Conservation (phyloP, 2,113 vertebrate species). For the Rutilus rutilus region DNA sequence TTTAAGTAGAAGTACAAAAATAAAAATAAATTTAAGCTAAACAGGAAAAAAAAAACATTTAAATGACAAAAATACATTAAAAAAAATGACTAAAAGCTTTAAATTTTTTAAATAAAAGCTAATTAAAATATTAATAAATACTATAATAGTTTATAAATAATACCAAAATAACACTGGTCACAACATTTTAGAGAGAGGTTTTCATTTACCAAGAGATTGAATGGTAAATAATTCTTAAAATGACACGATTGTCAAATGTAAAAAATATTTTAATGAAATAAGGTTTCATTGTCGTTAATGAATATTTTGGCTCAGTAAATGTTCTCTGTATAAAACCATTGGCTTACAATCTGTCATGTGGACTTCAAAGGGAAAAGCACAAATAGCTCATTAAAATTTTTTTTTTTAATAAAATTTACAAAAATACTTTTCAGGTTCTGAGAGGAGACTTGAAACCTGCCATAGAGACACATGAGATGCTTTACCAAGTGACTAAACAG, state of each 20-base stretch:
- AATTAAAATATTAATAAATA: neutral
- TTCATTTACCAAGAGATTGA: neutral
- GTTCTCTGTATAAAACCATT: neutral
- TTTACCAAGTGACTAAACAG: slow-evolving; percentile 99
- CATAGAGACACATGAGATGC: slow-evolving; percentile 99
- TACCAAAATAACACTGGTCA: neutral
- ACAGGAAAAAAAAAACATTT: no score
- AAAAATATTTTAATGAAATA: neutral
- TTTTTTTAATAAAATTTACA: neutral
- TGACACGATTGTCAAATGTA: neutral
- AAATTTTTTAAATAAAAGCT: neutral
- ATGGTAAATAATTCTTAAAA: neutral
- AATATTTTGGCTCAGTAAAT: neutral
- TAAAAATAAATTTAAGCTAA: no score
- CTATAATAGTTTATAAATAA: neutral
- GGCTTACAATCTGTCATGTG: neutral
- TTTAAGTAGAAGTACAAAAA: no score
- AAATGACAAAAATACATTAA: no score
- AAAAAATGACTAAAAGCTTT: no score
- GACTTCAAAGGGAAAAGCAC: neutral
- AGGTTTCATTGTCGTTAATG: neutral
- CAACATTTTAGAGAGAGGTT: neutral
- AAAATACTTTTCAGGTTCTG: slow-evolving; percentile 80
- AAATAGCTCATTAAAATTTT: neutral
- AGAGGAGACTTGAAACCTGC: slow-evolving; percentile 98